These are phyloP conservation scores for Steromphala cineraria DNA, from an alignment of 2,888 invertebrate species.

Conservation along the genomic window DNA sequence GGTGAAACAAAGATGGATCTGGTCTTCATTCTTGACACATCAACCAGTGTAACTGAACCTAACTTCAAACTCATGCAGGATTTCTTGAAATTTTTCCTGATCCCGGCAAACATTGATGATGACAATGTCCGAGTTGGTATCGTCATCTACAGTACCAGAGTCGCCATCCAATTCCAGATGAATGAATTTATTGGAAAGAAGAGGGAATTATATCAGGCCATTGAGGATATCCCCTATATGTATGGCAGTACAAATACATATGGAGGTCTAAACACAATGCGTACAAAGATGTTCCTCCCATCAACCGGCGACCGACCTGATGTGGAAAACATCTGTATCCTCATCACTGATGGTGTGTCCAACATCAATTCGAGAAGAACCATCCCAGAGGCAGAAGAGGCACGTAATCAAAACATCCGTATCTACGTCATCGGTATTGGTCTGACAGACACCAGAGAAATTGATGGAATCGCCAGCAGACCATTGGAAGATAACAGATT, in stretches of 20 bases:
- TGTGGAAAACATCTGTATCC: conserved; percentile 61
- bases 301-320: conserved; percentile 64
- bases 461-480: conserved; percentile 49
- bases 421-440: conserved; percentile 60
- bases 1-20: conserved; percentile 25
- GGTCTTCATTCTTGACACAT: conserved; percentile 67
- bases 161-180: conserved; percentile 60
- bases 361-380: conserved; percentile 65
- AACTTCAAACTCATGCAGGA: conserved; percentile 58
- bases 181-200: conserved; percentile 45
- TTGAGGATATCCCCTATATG: conserved; percentile 58
- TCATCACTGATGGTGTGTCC: conserved; percentile 71
- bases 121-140: conserved; percentile 64
- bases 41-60: conserved; percentile 62
- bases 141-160: conserved; percentile 61
- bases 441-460: conserved; percentile 47
- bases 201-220: conserved; percentile 52
- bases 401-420: conserved; percentile 44
- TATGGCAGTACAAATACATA: conserved; percentile 70
- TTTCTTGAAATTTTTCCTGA: conserved; percentile 59
- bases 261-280: conserved; percentile 59
- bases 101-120: conserved; percentile 54
- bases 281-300: conserved; percentile 54
- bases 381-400: conserved; percentile 61
- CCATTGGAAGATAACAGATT: conserved; percentile 48